Evolutionary conservation across 2,113 vertebrate species (phyloP), one percentile per base, ranked within the genome.

Genomic region (Haemorhous mexicanus): DNA sequence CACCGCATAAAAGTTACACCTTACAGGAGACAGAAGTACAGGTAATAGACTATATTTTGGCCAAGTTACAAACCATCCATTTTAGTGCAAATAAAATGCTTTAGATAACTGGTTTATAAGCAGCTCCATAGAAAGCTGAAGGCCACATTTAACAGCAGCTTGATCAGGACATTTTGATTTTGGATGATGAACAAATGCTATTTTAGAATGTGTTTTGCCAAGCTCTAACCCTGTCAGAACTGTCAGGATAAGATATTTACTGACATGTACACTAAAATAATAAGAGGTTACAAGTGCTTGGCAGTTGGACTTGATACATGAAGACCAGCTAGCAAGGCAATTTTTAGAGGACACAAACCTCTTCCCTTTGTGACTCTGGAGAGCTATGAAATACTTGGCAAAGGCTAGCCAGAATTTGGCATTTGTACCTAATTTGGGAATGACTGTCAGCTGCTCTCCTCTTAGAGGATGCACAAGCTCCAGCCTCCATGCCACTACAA

Each of bases 161-260:
- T 47, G 52, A 84, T 74, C 24, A 58, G 43, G 52, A 53, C 28
- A 53, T 81, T 89, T 91, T 84, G 59, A 82, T 91, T 91, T 78
- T 61, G 80, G 78, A 68, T 8, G 3, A 47, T 7, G 74, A 91
- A 87, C 53, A 1, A 89, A 67, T 84, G 58, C 66, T 96, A 85
- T 96, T 94, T 94, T 41, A 68, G 77, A 30, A 47, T 19, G 80
- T 77, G 69, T 75, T 92, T 89, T 96, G 81, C 66, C 62, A 94
- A 89, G 90, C 81, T 75, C 44, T 35, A 83, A 74, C 77, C 35
- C 89, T 74, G 84, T 56, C 59, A 89, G 77, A 89, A 81, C 81
- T 93, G 95, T 74, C 92, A 94, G 84, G 74, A 11, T 58, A 70
- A 96, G 73, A 81, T 72, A 91, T 87, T 95, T 96, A 96, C 92